Evolutionary conservation across 2,113 vertebrate species (phyloP).

Genomic region (Sorex fumeus): DNA sequence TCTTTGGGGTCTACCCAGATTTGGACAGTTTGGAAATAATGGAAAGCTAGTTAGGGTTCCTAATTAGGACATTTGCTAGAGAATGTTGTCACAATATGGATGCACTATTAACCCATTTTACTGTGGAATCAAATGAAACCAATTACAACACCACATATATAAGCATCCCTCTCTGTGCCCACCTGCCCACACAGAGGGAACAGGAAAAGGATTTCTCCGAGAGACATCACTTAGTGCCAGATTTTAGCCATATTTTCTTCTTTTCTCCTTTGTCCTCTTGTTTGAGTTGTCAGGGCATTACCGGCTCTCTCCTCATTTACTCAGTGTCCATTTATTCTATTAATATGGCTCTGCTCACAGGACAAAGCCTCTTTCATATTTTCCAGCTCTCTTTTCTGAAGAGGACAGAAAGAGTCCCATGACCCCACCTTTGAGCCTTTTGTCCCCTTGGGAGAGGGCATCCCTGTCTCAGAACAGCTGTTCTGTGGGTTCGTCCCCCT

Average conservation of each 20-base stretch:
- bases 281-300: not conserved
- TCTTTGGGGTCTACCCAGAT: slow-evolving; percentile 73
- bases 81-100: slow-evolving; percentile 67
- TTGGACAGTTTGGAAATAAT: slow-evolving; percentile 73
- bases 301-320: not conserved
- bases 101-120: slow-evolving; percentile 62
- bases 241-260: not conserved
- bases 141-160: slow-evolving; percentile 3
- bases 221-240: not conserved
- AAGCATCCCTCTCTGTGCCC: not conserved
- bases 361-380: not conserved
- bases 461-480: not conserved
- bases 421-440: not conserved
- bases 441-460: not conserved
- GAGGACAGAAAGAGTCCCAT: not conserved
- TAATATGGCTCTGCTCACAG: not conserved
- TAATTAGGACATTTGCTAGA: slow-evolving; percentile 75
- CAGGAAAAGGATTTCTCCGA: slow-evolving; percentile 7
- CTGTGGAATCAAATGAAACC: slow-evolving; percentile 65
- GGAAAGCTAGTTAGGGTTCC: slow-evolving; percentile 70
- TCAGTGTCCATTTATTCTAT: not conserved
- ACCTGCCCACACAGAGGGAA: not conserved
- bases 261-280: not conserved
- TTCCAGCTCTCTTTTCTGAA: slow-evolving; percentile 4
- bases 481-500: not conserved